phyloP scores from a whole-genome alignment of 1,140 invertebrate genomes.

The Conopomorpha cramerella region DNA sequence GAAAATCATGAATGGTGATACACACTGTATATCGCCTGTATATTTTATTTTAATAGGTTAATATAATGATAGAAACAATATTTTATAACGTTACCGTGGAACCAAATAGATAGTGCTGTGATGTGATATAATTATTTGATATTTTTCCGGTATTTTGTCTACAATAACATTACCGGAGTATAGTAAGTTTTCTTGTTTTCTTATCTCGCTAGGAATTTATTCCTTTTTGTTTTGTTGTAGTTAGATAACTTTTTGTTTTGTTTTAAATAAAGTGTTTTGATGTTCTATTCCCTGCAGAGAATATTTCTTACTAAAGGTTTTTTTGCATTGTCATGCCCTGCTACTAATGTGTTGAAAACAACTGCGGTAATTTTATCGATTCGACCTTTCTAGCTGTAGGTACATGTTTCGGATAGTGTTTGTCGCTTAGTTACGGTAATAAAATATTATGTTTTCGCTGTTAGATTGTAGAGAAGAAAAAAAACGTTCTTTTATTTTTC shows the following conservation, averaged over 20 bases:
- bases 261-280: background rate
- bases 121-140: slow-evolving; percentile 9
- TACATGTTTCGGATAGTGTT: no score
- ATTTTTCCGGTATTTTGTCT: slow-evolving; percentile 11
- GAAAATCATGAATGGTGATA: slow-evolving; percentile 49
- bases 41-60: slow-evolving; percentile 33
- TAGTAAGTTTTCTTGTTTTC: slow-evolving; percentile 17
- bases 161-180: slow-evolving; percentile 23
- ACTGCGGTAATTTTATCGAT: slow-evolving; percentile 64
- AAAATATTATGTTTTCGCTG: no score
- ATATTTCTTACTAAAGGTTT: background rate
- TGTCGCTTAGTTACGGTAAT: no score
- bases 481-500: no score
- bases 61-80: slow-evolving; percentile 49
- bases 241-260: background rate
- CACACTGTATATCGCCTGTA: slow-evolving; percentile 33
- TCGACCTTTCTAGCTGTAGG: no score
- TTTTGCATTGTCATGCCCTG: background rate
- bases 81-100: slow-evolving; percentile 27
- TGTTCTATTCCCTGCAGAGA: background rate
- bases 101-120: slow-evolving; percentile 48
- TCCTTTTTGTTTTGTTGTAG: background rate
- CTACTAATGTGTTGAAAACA: slow-evolving; percentile 30
- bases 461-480: no score
- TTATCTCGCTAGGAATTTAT: no score